Conservation (phyloP, 2,888 invertebrate species). For the Nebria salina region DNA sequence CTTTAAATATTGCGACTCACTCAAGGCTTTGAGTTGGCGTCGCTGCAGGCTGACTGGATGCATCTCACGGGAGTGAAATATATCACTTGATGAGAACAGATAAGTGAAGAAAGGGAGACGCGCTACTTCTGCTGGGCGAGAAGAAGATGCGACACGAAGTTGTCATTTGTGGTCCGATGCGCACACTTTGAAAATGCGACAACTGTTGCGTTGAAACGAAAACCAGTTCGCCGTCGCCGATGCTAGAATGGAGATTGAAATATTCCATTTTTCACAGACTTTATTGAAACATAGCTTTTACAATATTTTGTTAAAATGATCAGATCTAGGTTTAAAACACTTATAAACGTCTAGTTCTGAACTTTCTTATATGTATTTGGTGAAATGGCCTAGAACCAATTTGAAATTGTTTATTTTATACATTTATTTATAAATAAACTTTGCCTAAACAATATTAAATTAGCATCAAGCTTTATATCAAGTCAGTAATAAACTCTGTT, state of each 20-base stretch:
- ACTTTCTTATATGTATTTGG: no score
- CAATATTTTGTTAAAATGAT: not conserved
- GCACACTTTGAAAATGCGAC: conserved; percentile 10
- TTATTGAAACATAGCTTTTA: not conserved
- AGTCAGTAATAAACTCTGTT: not conserved
- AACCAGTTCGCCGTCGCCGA: not conserved
- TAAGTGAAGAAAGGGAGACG: conserved; percentile 15
- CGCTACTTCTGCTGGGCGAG: not conserved
- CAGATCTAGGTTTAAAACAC: not conserved
- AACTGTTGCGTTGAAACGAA: conserved; percentile 6
- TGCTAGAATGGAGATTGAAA: not conserved
- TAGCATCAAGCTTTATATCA: no score
- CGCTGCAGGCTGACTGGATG: conserved; percentile 15
- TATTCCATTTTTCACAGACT: not conserved
- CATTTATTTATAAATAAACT: no score
- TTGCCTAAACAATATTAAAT: no score
- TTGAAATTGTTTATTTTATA: no score
- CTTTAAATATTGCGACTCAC: conserved; percentile 26
- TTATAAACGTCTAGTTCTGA: no score
- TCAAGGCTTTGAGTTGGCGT: not conserved
- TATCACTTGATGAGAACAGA: conserved; percentile 35
- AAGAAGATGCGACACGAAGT: not conserved
- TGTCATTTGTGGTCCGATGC: conserved; percentile 10
- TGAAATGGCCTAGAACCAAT: no score
- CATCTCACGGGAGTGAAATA: conserved; percentile 31